phyloP scores from a whole-genome alignment of 2,888 invertebrate genomes.

The Coleophora deauratella region DNA sequence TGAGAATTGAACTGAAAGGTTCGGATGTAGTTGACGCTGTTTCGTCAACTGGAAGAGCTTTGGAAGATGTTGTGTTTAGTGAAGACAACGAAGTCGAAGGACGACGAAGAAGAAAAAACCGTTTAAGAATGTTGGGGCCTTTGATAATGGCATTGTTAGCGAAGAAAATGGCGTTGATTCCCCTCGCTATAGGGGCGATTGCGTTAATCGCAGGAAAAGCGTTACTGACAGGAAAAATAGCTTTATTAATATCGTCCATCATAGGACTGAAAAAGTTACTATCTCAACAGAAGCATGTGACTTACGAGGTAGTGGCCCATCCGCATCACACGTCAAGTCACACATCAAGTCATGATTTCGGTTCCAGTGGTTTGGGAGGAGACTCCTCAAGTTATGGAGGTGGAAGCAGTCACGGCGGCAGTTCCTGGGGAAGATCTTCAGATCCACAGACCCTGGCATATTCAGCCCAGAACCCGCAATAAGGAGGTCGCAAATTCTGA shows the following conservation, averaged over 20 bases:
- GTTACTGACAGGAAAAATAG: conserved; percentile 87
- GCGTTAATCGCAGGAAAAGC: conserved; percentile 91
- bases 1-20: conserved; percentile 89
- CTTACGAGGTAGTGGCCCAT: conserved; percentile 90
- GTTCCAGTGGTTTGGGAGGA: conserved; percentile 78
- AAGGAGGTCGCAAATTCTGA: conserved; percentile 38
- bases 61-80: conserved; percentile 80
- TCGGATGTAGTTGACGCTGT: conserved; percentile 87
- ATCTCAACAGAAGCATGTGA: conserved; percentile 88
- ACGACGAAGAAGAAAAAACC: conserved; percentile 89
- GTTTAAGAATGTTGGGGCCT: conserved; percentile 84
- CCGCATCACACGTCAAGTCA: conserved; percentile 84
- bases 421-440: conserved; percentile 81
- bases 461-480: conserved; percentile 81
- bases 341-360: conserved; percentile 79
- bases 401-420: conserved; percentile 62
- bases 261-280: conserved; percentile 89
- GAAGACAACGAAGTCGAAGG: conserved; percentile 79
- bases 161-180: conserved; percentile 86
- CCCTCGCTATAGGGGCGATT: conserved; percentile 85
- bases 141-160: conserved; percentile 82
- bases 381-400: conserved; percentile 72
- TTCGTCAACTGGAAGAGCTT: conserved; percentile 84
- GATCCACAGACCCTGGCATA: conserved; percentile 87
- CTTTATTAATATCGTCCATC: conserved; percentile 86